A percentile compares a stretch with the other conserved stretches of the same genome.
These are phyloP conservation scores for Brenthis daphne DNA, from an alignment of 2,888 invertebrate species.

Conservation along the genomic window DNA sequence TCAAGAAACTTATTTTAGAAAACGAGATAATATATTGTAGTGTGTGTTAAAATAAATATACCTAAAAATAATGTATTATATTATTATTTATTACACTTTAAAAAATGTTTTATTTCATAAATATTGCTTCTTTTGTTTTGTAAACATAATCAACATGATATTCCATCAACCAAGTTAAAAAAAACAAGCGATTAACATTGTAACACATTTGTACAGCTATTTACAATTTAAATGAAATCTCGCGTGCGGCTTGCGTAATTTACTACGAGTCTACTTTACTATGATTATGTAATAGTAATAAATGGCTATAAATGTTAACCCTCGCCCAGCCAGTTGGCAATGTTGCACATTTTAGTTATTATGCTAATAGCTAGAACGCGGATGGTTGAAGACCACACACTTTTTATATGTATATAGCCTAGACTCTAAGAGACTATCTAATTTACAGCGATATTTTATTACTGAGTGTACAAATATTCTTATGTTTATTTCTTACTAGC, in stretches of 20 bases:
- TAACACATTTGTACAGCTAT: slow-evolving; percentile 36
- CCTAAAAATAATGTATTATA: not conserved
- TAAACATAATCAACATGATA: slow-evolving; percentile 6
- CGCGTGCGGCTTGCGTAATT: slow-evolving; percentile 38
- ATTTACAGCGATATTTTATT: not conserved
- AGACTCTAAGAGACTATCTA: slow-evolving; percentile 4
- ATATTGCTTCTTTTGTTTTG: not conserved
- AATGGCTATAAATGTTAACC: slow-evolving; percentile 24
- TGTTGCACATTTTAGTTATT: slow-evolving; percentile 14
- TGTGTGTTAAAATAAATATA: not conserved
- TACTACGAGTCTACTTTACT: slow-evolving; percentile 33
- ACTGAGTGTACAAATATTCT: too few relatives aligned
- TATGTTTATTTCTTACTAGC: too few relatives aligned
- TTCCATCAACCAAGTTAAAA: slow-evolving; percentile 12
- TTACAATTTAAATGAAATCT: slow-evolving; percentile 40
- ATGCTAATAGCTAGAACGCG: slow-evolving; percentile 1
- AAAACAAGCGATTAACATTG: slow-evolving; percentile 35
- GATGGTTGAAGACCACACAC: too few relatives aligned
- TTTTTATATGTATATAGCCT: too few relatives aligned
- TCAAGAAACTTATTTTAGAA: too few relatives aligned
- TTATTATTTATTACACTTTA: not conserved
- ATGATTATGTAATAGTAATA: slow-evolving; percentile 35
- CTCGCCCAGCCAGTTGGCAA: slow-evolving; percentile 5
- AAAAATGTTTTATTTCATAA: not conserved
- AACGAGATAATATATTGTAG: too few relatives aligned